Evolutionary conservation across 1,140 invertebrate species (phyloP).

Genomic region (Ostrea denselamellosa): DNA sequence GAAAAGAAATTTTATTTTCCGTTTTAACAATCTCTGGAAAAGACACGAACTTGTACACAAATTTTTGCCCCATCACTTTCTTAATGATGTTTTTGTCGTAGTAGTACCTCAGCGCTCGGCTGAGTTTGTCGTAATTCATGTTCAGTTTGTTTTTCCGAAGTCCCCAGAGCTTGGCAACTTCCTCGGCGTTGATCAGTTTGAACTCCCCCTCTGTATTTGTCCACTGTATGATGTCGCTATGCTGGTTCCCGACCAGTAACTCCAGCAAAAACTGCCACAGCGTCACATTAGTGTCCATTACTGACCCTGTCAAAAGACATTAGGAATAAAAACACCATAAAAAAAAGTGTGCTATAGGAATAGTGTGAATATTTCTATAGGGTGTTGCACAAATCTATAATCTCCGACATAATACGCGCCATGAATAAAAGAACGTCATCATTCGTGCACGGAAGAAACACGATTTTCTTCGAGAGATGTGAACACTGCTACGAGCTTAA

Average conservation of each 20-base stretch:
- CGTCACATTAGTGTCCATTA: conserved; percentile 78
- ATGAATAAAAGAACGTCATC: no score
- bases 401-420: no score
- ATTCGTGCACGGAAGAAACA: no score
- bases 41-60: conserved; percentile 97
- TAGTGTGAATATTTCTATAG: no score
- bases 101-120: conserved; percentile 96
- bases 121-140: conserved; percentile 99
- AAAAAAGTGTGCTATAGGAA: no score
- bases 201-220: conserved; percentile 99
- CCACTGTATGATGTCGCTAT: conserved; percentile 98
- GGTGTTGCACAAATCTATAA: no score
- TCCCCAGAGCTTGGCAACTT: conserved; percentile 97
- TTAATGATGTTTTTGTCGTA: conserved; percentile 99
- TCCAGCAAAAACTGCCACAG: conserved; percentile 79
- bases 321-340: no score
- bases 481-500: not conserved
- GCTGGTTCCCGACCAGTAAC: conserved; percentile 93
- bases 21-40: conserved; percentile 83
- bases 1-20: conserved; percentile 81
- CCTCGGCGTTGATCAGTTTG: conserved; percentile 97
- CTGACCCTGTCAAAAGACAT: conserved; percentile 47
- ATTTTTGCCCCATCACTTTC: conserved; percentile 94
- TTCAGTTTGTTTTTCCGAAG: conserved; percentile 98
- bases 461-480: not conserved